A percentile compares a stretch with the other conserved stretches of the same genome.
These are phyloP conservation scores for Apocheima hispidaria DNA, from an alignment of 2,888 invertebrate species.

Conservation along the genomic window DNA sequence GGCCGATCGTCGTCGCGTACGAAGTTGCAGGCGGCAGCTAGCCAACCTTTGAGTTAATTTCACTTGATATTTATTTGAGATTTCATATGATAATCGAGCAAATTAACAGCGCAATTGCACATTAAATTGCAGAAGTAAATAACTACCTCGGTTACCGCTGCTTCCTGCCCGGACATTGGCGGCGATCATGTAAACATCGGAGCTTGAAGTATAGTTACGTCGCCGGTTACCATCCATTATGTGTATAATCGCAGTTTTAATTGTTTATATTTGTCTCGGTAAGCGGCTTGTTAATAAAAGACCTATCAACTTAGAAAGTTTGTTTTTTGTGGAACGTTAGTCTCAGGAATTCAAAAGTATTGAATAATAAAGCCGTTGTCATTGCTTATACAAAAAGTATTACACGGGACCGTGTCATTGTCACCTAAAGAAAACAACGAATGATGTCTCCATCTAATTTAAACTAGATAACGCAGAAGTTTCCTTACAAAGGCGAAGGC, in stretches of 20 bases:
- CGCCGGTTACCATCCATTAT: constrained; percentile 19
- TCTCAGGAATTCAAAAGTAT: constrained; percentile 15
- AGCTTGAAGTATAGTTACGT: constrained; percentile 3
- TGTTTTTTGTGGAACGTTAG: neutral
- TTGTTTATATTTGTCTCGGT: constrained; percentile 12
- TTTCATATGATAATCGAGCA: constrained; percentile 2
- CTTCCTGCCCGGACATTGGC: constrained; percentile 22
- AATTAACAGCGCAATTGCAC: constrained; percentile 20
- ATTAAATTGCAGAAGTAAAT: constrained; percentile 20
- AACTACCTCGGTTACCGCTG: constrained; percentile 8
- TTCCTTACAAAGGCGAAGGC: too few species aligned
- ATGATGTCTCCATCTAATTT: neutral
- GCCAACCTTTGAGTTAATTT: too few species aligned
- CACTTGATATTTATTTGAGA: constrained; percentile 2
- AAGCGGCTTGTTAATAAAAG: neutral
- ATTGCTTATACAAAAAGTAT: neutral
- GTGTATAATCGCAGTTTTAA: constrained; percentile 22
- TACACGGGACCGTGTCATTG: neutral
- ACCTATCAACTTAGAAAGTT: constrained; percentile 13
- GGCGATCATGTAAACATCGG: constrained; percentile 19
- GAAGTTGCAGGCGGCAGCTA: too few species aligned
- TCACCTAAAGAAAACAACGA: neutral
- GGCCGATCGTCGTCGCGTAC: too few species aligned
- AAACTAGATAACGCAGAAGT: neutral
- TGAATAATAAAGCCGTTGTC: constrained; percentile 8